A percentile compares a stretch with the other conserved stretches of the same genome.
Conservation (phyloP, 2,797 vertebrate species). For the Pangasius mekongensis region DNA sequence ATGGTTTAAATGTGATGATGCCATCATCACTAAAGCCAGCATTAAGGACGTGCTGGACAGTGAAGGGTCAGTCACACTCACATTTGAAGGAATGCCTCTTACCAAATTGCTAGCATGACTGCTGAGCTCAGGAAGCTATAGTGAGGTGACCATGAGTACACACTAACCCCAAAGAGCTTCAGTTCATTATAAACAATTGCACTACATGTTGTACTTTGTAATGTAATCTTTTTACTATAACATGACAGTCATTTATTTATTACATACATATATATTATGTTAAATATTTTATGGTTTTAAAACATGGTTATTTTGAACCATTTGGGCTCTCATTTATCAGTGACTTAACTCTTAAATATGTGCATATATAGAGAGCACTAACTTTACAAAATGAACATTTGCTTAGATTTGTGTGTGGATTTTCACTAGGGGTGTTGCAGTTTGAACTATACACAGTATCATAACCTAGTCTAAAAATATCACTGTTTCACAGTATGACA, state of each 20-base stretch:
- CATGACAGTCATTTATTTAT: neutral
- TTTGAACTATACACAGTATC: too few relatives aligned
- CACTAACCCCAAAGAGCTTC: neutral
- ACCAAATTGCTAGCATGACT: neutral
- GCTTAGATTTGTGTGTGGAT: too few relatives aligned
- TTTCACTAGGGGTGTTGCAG: too few relatives aligned
- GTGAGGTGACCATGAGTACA: neutral
- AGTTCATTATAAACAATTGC: neutral
- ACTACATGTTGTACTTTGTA: neutral
- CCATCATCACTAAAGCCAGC: slow-evolving; percentile 99
- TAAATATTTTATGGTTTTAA: neutral
- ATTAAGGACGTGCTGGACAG: slow-evolving; percentile 99
- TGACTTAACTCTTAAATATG: too few relatives aligned
- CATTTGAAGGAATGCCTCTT: neutral
- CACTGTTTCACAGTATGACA: too few relatives aligned
- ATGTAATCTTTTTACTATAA: neutral
- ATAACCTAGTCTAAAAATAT: too few relatives aligned
- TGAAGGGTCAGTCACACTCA: slow-evolving; percentile 79
- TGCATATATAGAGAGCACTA: too few relatives aligned
- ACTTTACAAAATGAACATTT: too few relatives aligned
- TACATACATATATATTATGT: neutral
- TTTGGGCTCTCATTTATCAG: neutral
- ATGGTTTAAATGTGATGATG: slow-evolving; percentile 99
- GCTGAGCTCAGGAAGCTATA: neutral
- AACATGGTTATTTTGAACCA: neutral